Conservation (phyloP, 2,888 invertebrate genomes). For the Plebejus melissa region DNA sequence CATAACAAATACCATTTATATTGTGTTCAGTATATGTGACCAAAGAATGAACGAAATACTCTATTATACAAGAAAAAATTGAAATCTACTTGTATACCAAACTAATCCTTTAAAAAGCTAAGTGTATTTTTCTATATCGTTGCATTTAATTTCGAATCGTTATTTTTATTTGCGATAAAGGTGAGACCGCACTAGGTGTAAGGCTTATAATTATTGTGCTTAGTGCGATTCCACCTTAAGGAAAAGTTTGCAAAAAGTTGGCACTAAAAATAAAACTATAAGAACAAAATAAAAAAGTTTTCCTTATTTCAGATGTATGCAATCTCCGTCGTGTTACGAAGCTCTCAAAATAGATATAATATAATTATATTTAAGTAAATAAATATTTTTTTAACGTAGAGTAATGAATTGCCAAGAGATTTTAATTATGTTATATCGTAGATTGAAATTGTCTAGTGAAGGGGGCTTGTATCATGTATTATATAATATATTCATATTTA, state of each 20-base stretch:
- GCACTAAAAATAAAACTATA: not conserved
- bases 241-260: not conserved
- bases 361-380: conserved; percentile 44
- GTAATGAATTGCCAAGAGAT: conserved; percentile 54
- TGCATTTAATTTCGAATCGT: not conserved
- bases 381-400: conserved; percentile 59
- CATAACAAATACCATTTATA: not conserved
- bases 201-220: not conserved
- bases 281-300: not conserved
- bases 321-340: conserved; percentile 30
- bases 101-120: not conserved
- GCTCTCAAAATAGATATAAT: conserved; percentile 58
- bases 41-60: not conserved
- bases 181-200: not conserved
- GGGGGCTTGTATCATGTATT: not conserved
- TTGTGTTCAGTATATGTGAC: not conserved
- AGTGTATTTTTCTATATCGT: not conserved
- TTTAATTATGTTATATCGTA: conserved; percentile 46
- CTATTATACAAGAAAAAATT: not conserved
- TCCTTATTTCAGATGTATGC: conserved; percentile 21
- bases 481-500: not conserved
- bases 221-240: not conserved
- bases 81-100: not conserved
- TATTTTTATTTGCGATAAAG: not conserved
- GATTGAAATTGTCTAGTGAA: conserved; percentile 38